phyloP scores from a whole-genome alignment of 2,797 vertebrate species.

The Myotis vivesi region DNA sequence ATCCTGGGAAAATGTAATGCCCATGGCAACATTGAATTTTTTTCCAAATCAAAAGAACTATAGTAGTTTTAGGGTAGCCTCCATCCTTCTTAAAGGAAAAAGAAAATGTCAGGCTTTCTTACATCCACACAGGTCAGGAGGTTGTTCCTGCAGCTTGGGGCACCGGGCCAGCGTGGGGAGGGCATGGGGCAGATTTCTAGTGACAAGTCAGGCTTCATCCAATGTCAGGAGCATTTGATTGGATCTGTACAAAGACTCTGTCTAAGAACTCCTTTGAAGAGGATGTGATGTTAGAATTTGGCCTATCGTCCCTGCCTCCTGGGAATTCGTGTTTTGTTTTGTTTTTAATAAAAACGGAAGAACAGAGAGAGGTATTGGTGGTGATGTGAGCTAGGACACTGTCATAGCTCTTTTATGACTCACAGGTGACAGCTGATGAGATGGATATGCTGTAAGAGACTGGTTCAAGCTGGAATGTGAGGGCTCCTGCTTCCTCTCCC shows the following conservation, averaged over 20 bases:
- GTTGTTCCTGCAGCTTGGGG: not conserved
- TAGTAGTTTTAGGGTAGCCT: not conserved
- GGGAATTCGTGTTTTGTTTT: not conserved
- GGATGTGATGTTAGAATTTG: not conserved
- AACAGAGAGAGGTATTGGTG: not conserved
- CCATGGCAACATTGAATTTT: fast-evolving
- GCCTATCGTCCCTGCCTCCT: not conserved
- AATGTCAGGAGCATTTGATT: not conserved
- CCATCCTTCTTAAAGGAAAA: not conserved
- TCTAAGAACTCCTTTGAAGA: constrained; percentile 3
- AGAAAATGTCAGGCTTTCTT: not conserved
- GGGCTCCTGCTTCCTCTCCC: not conserved
- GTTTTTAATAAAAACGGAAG: not conserved
- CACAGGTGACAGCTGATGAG: not conserved
- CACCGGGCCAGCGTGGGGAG: fast-evolving
- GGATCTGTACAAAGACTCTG: not conserved
- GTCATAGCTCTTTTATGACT: not conserved
- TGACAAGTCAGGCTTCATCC: not conserved
- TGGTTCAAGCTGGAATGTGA: not conserved
- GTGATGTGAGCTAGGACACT: not conserved
- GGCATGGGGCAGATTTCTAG: not conserved
- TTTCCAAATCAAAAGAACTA: not conserved
- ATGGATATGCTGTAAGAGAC: not conserved
- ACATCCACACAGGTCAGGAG: not conserved
- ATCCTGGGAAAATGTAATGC: not conserved